These are phyloP conservation scores for Nansenia antarctica DNA, from an alignment of 2,113 vertebrate genomes.

Conservation along the genomic window DNA sequence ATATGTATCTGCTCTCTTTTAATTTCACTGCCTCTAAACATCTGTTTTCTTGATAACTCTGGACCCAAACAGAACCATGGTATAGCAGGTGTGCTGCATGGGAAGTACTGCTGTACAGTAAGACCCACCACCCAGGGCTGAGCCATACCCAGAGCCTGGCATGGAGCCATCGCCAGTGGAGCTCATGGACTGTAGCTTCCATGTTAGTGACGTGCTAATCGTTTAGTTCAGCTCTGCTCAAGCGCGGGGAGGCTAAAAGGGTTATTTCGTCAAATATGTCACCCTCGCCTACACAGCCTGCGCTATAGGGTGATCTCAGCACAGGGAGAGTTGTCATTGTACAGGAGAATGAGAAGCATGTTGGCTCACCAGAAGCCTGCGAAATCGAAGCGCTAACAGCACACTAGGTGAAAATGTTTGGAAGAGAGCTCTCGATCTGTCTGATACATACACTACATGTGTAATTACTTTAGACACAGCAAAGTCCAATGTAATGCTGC, in stretches of 20 bases:
- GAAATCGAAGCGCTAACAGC: conserved; percentile 37
- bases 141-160: conserved; percentile 50
- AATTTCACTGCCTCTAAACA: neutral
- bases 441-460: neutral
- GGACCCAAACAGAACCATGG: conserved; percentile 22
- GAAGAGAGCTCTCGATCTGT: conserved; percentile 15
- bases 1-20: neutral
- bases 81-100: conserved; percentile 42
- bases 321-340: conserved; percentile 46
- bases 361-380: conserved; percentile 39
- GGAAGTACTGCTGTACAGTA: conserved; percentile 15
- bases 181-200: conserved; percentile 53
- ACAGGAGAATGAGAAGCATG: conserved; percentile 22
- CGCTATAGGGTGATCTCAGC: conserved; percentile 32
- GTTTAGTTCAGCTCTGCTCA: conserved; percentile 57
- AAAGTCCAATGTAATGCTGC: conserved; percentile 3
- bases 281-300: conserved; percentile 37
- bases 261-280: conserved; percentile 65
- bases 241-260: conserved; percentile 53
- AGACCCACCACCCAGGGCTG: conserved; percentile 19
- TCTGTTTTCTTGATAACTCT: neutral
- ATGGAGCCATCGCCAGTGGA: conserved; percentile 45
- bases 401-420: neutral
- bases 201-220: conserved; percentile 58
- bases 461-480: conserved; percentile 2